Evolutionary conservation across 2,113 vertebrate genomes (phyloP).

Genomic region (Muntiacus reevesi): DNA sequence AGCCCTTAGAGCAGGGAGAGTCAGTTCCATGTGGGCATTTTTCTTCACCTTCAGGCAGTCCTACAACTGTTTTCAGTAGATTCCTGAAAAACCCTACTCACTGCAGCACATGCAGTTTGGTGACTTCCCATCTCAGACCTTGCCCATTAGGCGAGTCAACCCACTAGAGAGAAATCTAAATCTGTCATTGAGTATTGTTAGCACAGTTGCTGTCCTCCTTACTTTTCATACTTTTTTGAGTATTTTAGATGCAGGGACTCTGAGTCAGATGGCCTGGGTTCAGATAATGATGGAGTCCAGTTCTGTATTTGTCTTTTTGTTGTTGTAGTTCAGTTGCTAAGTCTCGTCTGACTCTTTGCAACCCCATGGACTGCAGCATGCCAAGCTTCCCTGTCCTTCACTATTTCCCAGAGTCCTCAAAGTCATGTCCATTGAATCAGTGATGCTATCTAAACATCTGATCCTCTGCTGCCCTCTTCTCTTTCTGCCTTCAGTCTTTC

Average conservation of each 20-base stretch:
- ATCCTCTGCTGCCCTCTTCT: neutral
- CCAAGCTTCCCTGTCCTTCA: neutral
- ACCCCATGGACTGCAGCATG: neutral
- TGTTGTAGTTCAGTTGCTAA: neutral
- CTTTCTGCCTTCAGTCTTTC: neutral
- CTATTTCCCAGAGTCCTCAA: neutral
- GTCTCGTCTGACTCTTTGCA: neutral
- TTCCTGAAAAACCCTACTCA: no score
- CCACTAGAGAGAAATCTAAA: neutral
- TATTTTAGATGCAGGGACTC: neutral
- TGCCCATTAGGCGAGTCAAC: neutral
- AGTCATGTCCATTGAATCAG: neutral
- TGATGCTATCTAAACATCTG: neutral
- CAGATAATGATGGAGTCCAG: neutral
- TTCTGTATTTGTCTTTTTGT: neutral
- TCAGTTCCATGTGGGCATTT: neutral
- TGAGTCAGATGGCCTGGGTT: neutral
- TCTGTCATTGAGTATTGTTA: neutral
- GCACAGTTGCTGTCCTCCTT: neutral
- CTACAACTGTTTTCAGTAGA: neutral
- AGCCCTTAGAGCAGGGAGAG: fast-evolving
- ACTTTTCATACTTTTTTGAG: neutral
- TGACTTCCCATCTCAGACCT: fast-evolving
- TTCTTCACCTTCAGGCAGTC: neutral
- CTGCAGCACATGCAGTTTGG: no score